Base-by-base conservation (phyloP, 1,140 invertebrate species). In the Drosophila rhopaloa region DNA sequence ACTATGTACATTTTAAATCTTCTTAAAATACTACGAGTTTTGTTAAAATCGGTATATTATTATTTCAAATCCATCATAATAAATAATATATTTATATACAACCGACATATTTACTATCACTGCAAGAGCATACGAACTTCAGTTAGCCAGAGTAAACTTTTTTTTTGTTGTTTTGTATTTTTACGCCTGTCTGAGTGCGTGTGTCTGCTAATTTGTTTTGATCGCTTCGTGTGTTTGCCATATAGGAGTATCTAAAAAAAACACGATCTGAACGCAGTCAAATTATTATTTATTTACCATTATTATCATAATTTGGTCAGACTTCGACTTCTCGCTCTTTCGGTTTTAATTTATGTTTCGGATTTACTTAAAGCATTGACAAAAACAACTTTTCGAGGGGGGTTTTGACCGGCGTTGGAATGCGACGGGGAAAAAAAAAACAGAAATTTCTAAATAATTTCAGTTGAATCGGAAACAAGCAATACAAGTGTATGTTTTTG, bases 211-310 rank as follows among this genome's bases (percentile, higher is more conserved):
- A 71, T 71, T 80, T 71, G 78, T 76, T 81, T 76, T 76, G 71
- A 80, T 75, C 70, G 75, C 37, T 54, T 70, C 77, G 71, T 80
- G 78, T 75, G 70, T 60, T 76, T 80, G 55, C 57, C 62, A 75
- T 80, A 70, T 78, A 47, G 27, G 9, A 19, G 43, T 50, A 32
- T 9, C 44, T 32, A 11, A 11, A 35, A 63, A 35, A 5, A 71
- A 59, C 46, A 44, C 38, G 19, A 58, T 68, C 38, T 37, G 29
- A 68, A n/a, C 58, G 38, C 44, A 66, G 14, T 41, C 43, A 72
- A 75, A 76, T 65, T 59, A 76, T 76, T 67, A 76, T 76, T 76
- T 76, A 76, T 76, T 76, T 67, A 58, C 38, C 61, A 76, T 76
- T 67, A 76, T 76, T 76, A 76, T 44, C 73, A 67, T 76, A 58